phyloP scores from a whole-genome alignment of 2,888 invertebrate genomes.

The Cyclophora albipunctata region DNA sequence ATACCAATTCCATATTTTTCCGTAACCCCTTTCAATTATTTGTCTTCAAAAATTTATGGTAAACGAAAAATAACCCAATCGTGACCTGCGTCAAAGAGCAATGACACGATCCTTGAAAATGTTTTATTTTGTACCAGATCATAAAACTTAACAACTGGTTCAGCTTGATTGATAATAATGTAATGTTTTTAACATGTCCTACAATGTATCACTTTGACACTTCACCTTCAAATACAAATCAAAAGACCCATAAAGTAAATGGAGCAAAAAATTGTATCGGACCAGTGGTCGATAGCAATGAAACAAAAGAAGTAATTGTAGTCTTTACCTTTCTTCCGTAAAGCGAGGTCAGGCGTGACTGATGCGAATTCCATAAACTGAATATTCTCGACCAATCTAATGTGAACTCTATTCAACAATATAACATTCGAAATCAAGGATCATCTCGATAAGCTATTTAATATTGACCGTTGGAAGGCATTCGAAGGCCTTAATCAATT shows the following conservation, averaged over 20 bases:
- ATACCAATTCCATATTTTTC: no score
- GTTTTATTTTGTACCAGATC: not conserved
- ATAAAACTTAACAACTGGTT: no score
- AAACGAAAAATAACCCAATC: no score
- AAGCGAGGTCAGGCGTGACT: slow-evolving; percentile 65
- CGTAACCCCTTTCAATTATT: slow-evolving; percentile 1
- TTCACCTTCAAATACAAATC: slow-evolving; percentile 16
- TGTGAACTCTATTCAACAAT: slow-evolving; percentile 22
- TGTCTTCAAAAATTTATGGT: slow-evolving; percentile 5
- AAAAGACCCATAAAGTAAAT: slow-evolving; percentile 31
- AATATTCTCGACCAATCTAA: slow-evolving; percentile 35
- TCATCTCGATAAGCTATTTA: slow-evolving; percentile 21
- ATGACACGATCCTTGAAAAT: not conserved
- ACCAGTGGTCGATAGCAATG: slow-evolving; percentile 38
- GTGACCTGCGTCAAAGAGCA: not conserved
- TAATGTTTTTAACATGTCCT: no score
- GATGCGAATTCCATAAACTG: slow-evolving; percentile 49
- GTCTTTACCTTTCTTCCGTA: slow-evolving; percentile 61
- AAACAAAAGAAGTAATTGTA: slow-evolving; percentile 60
- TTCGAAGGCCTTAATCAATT: slow-evolving; percentile 22
- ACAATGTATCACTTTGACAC: not conserved
- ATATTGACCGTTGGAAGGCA: slow-evolving; percentile 19
- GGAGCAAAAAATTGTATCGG: slow-evolving; percentile 42
- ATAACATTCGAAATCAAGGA: slow-evolving; percentile 18
- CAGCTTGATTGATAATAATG: no score